These are phyloP conservation scores for Leptopilina drosophilae DNA, from an alignment of 2,888 invertebrate species.

Conservation along the genomic window DNA sequence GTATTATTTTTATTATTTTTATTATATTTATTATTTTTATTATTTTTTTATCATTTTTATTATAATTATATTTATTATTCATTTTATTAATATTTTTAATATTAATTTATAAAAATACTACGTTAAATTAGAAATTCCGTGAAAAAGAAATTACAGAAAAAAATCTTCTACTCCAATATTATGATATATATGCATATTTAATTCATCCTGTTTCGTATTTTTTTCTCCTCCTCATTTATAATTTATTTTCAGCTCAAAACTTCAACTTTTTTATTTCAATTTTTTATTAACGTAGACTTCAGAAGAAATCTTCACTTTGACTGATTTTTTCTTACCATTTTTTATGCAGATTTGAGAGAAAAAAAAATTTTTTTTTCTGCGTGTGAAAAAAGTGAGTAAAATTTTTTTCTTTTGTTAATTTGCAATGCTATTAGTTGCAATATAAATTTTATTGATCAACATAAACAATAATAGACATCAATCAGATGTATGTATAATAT, in stretches of 20 bases:
- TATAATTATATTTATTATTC: no score
- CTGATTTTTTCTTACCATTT: neutral
- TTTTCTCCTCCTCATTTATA: neutral
- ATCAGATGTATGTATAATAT: neutral
- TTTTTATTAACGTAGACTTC: constrained; percentile 19
- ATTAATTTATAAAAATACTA: no score
- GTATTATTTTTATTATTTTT: no score
- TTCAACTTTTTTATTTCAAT: neutral
- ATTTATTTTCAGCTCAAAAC: neutral
- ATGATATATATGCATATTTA: neutral
- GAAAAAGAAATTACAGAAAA: no score
- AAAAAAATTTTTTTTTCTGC: neutral
- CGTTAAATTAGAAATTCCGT: no score
- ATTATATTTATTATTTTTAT: no score
- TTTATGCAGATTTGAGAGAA: neutral
- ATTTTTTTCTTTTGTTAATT: neutral
- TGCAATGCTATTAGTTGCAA: neutral
- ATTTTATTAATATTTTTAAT: no score
- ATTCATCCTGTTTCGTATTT: neutral
- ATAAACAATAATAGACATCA: neutral
- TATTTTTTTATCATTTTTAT: no score
- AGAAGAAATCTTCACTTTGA: neutral
- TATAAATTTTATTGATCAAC: neutral
- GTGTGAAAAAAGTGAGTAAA: neutral
- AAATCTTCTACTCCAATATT: no score